A percentile compares a stretch with the other conserved stretches of the same genome.
Conservation (phyloP, 2,888 invertebrate genomes). For the Heteropelma amictum region DNA sequence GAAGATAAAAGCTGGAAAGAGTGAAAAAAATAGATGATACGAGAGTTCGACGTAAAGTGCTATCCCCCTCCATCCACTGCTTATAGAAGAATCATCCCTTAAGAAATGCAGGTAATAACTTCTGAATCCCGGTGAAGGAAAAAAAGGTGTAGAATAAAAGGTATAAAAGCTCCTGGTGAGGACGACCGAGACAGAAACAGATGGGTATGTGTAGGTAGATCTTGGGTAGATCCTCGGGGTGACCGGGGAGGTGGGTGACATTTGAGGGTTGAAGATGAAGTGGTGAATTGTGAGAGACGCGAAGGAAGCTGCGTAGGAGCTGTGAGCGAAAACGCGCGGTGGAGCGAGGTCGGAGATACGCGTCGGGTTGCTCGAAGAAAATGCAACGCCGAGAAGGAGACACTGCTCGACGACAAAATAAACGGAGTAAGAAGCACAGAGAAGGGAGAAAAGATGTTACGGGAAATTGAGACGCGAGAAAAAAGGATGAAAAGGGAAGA, state of each 20-base stretch:
- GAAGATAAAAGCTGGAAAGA: background rate
- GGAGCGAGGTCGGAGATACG: conserved; percentile 43
- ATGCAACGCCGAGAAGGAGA: conserved; percentile 2
- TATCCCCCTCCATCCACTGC: conserved; percentile 24
- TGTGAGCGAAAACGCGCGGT: conserved; percentile 39
- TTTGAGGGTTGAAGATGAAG: too few relatives aligned
- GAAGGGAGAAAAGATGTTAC: conserved; percentile 20
- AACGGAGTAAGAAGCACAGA: background rate
- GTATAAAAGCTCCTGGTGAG: conserved; percentile 21
- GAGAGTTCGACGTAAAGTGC: conserved; percentile 5
- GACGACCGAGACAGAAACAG: conserved; percentile 34
- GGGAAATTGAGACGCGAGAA: conserved; percentile 48
- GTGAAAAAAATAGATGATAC: conserved; percentile 2
- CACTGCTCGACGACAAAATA: conserved; percentile 14
- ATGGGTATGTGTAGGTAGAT: conserved; percentile 32
- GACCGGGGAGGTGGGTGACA: conserved; percentile 2
- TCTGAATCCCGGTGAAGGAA: conserved; percentile 66
- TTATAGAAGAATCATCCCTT: conserved; percentile 66
- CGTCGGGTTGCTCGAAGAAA: conserved; percentile 7
- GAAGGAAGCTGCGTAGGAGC: conserved; percentile 53
- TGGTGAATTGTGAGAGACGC: conserved; percentile 26
- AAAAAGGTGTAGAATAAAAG: conserved; percentile 5
- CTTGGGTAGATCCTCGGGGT: conserved; percentile 39
- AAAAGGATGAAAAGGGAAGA: background rate
- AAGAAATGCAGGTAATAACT: conserved; percentile 76